Conservation (phyloP, 2,113 vertebrate genomes). For the Irena cyanogastra region DNA sequence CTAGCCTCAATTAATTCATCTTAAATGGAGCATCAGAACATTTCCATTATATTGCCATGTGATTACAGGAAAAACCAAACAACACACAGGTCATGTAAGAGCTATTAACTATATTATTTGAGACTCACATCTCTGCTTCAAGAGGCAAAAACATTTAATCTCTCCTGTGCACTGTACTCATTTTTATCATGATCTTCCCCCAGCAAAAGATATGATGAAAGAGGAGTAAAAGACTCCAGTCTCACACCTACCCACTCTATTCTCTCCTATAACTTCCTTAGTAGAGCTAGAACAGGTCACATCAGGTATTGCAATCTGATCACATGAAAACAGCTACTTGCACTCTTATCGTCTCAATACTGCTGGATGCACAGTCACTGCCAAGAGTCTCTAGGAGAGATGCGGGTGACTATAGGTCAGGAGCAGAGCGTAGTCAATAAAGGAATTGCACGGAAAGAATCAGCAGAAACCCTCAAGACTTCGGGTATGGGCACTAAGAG, state of each 20-base stretch:
- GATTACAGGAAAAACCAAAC: background rate
- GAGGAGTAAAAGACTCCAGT: background rate
- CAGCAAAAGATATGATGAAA: background rate
- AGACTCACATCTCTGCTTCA: background rate
- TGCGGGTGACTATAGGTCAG: background rate
- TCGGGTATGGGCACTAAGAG: too few species aligned
- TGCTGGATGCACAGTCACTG: background rate
- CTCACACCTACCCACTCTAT: background rate
- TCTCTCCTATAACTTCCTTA: background rate
- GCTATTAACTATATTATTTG: background rate
- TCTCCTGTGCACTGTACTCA: background rate
- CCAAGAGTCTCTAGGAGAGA: background rate
- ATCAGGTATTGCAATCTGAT: background rate
- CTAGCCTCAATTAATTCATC: background rate
- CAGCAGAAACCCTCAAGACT: background rate
- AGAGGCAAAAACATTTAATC: background rate
- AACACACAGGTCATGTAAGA: background rate
- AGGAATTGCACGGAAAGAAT: accelerated
- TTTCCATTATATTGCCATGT: background rate
- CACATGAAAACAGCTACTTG: background rate
- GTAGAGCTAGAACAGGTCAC: background rate
- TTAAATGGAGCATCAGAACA: background rate
- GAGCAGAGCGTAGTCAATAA: accelerated
- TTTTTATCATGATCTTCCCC: background rate
- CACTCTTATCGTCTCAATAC: background rate